Base-by-base conservation (phyloP, 2,113 vertebrate species). In the Burhinus bistriatus region DNA sequence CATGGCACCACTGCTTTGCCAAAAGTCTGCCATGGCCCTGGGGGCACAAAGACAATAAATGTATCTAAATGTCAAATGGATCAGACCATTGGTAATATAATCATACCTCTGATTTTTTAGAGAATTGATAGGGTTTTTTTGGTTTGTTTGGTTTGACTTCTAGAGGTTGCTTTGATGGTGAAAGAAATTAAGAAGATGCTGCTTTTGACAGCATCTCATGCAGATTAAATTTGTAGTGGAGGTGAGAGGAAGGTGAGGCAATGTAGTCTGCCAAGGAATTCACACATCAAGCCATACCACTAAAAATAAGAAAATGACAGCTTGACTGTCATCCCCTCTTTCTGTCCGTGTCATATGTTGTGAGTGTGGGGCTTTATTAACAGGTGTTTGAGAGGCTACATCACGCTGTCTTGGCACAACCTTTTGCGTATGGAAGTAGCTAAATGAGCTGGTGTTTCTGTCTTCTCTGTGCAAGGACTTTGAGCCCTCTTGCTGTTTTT, bases 61-160 rank as follows among this genome's bases (percentile, higher is more conserved):
- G 2, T 47, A 30, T 18, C 9, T 70, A 65, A 65, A 58, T 12
- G 14, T 64, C 38, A 68, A 59, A 55, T 18, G 9, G 4, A 73
- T 49, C 38, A 83, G 30, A 18, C 10, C 32, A 2, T 16, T 12
- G 2, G 38, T 59, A 29, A 58, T 30, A n/a, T 12, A 80, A 55
- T 38, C 27, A 9, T 15, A 15, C 1, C 4, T 55, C 49, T 57
- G n/a, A 55, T 23, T 59, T 82, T 77, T 90, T 45, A 36, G 40
- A 40, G 11, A 36, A 54, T 27, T 72, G 7, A 51, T 62, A 7
- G 2, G 1, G 0, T 0, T 8, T 11, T 38, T 61, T 30, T 42
- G 4, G 3, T 58, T 81, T 68, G 15, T 6, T 65, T 68, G 8
- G 3, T 42, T 91, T 87, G 26, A 61, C 15, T 93, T 62, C 29